Base-by-base conservation (phyloP, 2,113 vertebrate genomes). In the Takifugu flavidus region DNA sequence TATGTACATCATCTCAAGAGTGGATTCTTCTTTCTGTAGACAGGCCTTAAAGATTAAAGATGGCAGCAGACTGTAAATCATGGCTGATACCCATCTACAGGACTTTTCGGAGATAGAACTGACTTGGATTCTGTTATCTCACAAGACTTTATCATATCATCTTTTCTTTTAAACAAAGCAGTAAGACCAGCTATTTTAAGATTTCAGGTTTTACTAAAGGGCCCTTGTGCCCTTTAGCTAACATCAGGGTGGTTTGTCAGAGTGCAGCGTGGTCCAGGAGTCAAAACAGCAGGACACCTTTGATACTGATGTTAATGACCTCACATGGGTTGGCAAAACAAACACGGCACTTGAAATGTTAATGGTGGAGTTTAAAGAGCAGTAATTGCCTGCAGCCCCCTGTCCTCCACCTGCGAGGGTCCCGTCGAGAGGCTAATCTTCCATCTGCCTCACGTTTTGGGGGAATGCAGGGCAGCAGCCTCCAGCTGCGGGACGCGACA, bases 321-420 rank as follows among this genome's bases (percentile, higher is more conserved):
- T 75, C 54, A 50, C 62, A 55, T 28, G 60, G 39, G 50, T 59
- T 44, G 53, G 57, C 80, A 72, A 82, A 85, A 79, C 77, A 86
- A 85, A 86, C 84, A 78, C 0, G 0, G 58, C 6, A 3, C 29
- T 79, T 76, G 72, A 73, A 59, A 77, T 85, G 84, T 71, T 77
- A 86, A 84, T 82, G 58, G 60, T 6, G 47, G 50, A 0, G 43
- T 59, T 78, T 53, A 56, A 72, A 58, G 52, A 14, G 13, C 53
- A 1, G 13, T 61, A 39, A 60, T n/a, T 47, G 55, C 56, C 58
- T 58, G 66, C 62, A 65, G 56, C 13, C 64, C 34, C 31, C 44
- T 39, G 52, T 61, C 49, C 51, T 67, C 65, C 66, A 66, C 65
- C 69, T 50, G 55, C 61, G 39, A 56, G 15, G 8, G n/a, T 43